Conservation (phyloP, 2,888 invertebrate genomes). For the Dicycla oo region DNA sequence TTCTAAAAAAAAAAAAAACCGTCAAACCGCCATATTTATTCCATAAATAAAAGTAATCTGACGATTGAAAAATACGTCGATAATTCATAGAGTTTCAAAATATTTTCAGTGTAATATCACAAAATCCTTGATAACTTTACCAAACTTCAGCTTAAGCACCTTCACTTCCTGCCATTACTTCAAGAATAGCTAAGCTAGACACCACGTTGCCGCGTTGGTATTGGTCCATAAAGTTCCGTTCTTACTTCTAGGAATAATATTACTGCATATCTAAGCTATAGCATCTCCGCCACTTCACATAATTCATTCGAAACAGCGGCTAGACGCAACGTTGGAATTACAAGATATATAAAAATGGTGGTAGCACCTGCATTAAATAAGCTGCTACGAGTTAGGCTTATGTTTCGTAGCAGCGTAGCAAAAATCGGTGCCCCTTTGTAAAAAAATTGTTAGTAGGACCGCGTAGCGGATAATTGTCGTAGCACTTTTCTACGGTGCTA, state of each 20-base stretch:
- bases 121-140: background rate
- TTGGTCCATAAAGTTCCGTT: conserved; percentile 23
- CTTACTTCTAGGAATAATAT: conserved; percentile 27
- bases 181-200: background rate
- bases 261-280: conserved; percentile 20
- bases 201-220: background rate
- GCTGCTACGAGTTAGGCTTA: background rate
- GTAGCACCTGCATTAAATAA: conserved; percentile 24
- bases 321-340: conserved; percentile 32
- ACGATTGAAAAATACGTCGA: background rate
- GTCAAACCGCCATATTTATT: too few species aligned
- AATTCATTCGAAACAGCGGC: conserved; percentile 45
- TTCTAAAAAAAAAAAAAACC: too few species aligned
- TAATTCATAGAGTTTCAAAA: background rate
- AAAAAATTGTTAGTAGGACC: background rate
- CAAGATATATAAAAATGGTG: conserved; percentile 33
- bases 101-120: background rate
- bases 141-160: conserved; percentile 12
- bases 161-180: conserved; percentile 10
- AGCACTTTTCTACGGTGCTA: conserved; percentile 19
- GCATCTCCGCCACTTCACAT: conserved; percentile 29
- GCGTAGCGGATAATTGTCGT: conserved; percentile 26
- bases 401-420: conserved; percentile 18
- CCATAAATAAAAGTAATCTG: too few species aligned
- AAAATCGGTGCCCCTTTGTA: background rate